These are phyloP conservation scores for Scatophagus argus DNA, from an alignment of 2,113 vertebrate species.

Conservation along the genomic window DNA sequence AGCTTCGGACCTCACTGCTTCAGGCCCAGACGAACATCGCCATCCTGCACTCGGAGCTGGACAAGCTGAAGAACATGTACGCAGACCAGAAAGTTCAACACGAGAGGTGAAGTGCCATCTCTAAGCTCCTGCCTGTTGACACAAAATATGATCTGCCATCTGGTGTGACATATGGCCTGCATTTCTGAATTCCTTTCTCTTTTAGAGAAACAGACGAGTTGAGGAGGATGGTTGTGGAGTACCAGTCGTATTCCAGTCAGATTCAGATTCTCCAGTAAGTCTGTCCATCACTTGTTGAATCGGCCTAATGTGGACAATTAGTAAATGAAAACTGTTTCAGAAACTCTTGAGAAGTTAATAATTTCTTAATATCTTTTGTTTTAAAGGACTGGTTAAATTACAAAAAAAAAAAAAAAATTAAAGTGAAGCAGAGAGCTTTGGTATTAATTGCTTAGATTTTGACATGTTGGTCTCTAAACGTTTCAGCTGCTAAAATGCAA, in stretches of 20 bases:
- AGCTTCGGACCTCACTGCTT: constrained; percentile 61
- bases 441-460: too few relatives aligned
- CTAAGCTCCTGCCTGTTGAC: background rate
- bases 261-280: constrained; percentile 80
- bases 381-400: too few relatives aligned
- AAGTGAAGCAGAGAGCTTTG: too few relatives aligned
- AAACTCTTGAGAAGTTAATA: background rate
- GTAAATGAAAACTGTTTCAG: background rate
- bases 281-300: background rate
- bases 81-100: constrained; percentile 70
- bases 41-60: constrained; percentile 81
- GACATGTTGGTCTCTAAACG: too few relatives aligned
- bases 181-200: too few relatives aligned
- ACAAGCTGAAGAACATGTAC: constrained; percentile 80
- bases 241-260: constrained; percentile 72
- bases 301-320: background rate
- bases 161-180: background rate
- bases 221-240: constrained; percentile 73
- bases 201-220: constrained; percentile 76
- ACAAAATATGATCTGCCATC: background rate
- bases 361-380: background rate
- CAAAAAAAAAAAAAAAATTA: too few relatives aligned
- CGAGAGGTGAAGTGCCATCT: constrained; percentile 65
- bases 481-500: too few relatives aligned
- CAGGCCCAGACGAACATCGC: constrained; percentile 71